Evolutionary conservation across 2,113 vertebrate species (phyloP), one percentile per base, ranked within the genome.

Genomic region (Chaetura pelagica): DNA sequence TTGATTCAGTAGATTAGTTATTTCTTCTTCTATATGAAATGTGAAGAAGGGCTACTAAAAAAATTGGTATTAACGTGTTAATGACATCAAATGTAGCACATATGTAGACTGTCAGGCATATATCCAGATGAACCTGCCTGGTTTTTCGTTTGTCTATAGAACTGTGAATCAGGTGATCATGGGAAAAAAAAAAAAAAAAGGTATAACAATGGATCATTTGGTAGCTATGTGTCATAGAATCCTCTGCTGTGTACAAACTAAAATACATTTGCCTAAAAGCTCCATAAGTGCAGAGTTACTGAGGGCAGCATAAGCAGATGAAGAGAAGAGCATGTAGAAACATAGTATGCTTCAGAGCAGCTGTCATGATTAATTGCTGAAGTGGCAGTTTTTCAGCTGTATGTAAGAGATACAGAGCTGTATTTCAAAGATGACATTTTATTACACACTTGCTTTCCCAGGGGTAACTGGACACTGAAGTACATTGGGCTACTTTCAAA

Each of bases 41-140:
- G 5, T 44, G 54, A 84, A 80, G 32, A 66, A 85, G 12, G 8
- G n/a, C n/a, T n/a, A 82, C 48, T 40, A 9, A 81, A 63, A 85
- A 29, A 40, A 27, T 0, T 29, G 6, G 1, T 20, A 10, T 72
- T 19, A 52, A 8, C 2, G 3, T 29, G 2, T 77, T 84, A 58
- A 30, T 49, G 34, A 3, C 40, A 55, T 54, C 40, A 63, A 76
- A 59, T 34, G 12, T 38, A 52, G 42, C 62, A 42, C 3, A 4
- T 48, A 12, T 2, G 4, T 48, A 34, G 16, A 76, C 22, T 79
- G 85, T 24, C 52, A 78, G 42, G 27, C 35, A 49, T 9, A 58
- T 6, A 23, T 38, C 13, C 23, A 72, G 24, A 32, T 22, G 10
- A 87, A 40, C 19, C 7, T 51, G 23, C 16, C 6, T 67, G 1